Conservation (phyloP, 2,113 vertebrate genomes). For the Syngnathus floridae region DNA sequence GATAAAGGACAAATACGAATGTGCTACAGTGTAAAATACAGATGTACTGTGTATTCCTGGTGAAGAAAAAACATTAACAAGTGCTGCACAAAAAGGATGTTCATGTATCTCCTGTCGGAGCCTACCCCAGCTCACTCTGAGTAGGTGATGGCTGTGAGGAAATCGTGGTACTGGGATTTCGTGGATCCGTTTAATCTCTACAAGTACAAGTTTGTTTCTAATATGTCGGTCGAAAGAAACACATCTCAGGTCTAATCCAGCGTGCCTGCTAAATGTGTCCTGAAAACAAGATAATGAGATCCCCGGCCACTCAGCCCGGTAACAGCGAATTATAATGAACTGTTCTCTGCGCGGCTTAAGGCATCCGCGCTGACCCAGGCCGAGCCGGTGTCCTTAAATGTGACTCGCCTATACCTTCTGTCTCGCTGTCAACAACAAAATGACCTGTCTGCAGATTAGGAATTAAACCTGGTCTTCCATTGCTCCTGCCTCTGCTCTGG, state of each 20-base stretch:
- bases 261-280: slow-evolving; percentile 31
- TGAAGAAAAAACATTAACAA: too few species aligned
- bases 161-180: not conserved
- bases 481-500: too few species aligned
- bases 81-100: too few species aligned
- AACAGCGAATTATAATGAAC: slow-evolving; percentile 62
- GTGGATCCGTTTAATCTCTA: not conserved
- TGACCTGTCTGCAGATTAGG: slow-evolving; percentile 40
- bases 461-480: slow-evolving; percentile 18
- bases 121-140: not conserved
- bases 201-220: slow-evolving; percentile 1
- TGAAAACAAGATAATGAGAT: slow-evolving; percentile 53
- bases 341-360: slow-evolving; percentile 46
- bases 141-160: slow-evolving; percentile 2
- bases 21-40: too few species aligned
- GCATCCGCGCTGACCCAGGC: slow-evolving; percentile 29
- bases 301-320: slow-evolving; percentile 47
- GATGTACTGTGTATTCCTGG: too few species aligned
- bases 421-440: slow-evolving; percentile 39
- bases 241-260: slow-evolving; percentile 22
- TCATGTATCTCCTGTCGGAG: too few species aligned
- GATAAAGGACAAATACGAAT: too few species aligned
- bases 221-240: slow-evolving; percentile 19
- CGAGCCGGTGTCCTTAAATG: slow-evolving; percentile 44
- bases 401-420: slow-evolving; percentile 27